phyloP scores from a whole-genome alignment of 1,140 invertebrate species.

The Formica selysi region DNA sequence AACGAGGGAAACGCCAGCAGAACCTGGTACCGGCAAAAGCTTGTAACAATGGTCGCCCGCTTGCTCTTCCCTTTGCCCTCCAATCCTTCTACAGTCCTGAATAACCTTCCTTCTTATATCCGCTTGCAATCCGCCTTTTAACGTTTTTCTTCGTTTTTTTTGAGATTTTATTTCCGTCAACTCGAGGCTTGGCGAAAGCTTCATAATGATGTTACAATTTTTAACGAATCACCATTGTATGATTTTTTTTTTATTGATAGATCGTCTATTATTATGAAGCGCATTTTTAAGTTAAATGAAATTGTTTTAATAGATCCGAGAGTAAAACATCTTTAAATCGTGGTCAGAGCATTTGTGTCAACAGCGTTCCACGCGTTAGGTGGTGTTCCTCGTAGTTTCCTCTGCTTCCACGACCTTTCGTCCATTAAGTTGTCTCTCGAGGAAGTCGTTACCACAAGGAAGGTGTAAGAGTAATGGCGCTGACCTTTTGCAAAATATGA shows the following conservation, averaged over 20 bases:
- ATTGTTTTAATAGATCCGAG: slow-evolving; percentile 23
- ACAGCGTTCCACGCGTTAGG: slow-evolving; percentile 35
- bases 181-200: neutral
- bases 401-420: slow-evolving; percentile 59
- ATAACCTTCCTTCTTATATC: slow-evolving; percentile 2
- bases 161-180: slow-evolving; percentile 8
- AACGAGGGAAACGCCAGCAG: slow-evolving; percentile 81
- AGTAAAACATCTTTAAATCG: slow-evolving; percentile 34
- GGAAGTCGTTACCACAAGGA: slow-evolving; percentile 44
- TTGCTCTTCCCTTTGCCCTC: slow-evolving; percentile 45
- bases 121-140: slow-evolving; percentile 10
- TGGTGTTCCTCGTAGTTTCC: slow-evolving; percentile 31
- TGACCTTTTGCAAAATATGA: slow-evolving; percentile 64
- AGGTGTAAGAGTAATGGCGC: slow-evolving; percentile 62
- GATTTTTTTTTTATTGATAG: slow-evolving; percentile 8
- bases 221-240: neutral
- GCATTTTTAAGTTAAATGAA: neutral
- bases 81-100: slow-evolving; percentile 14
- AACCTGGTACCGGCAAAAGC: slow-evolving; percentile 67
- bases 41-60: slow-evolving; percentile 72
- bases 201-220: slow-evolving; percentile 4
- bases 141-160: slow-evolving; percentile 31
- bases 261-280: neutral
- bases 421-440: slow-evolving; percentile 65
- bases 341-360: slow-evolving; percentile 29